Conservation (phyloP, 1,140 invertebrate genomes). For the Drosophila melanica region DNA sequence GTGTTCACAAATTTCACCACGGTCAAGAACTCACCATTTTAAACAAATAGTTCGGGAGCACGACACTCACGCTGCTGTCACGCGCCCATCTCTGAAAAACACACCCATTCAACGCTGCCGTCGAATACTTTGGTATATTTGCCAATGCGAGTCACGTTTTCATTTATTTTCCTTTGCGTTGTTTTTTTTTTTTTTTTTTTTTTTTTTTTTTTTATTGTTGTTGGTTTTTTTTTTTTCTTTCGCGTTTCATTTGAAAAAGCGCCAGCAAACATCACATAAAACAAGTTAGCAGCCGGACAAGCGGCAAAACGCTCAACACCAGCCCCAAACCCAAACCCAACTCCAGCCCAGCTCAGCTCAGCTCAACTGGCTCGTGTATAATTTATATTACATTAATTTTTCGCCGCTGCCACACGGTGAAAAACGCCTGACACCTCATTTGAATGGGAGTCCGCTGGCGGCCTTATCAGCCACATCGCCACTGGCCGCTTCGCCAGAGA, state of each 20-base stretch:
- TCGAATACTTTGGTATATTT: conserved; percentile 74
- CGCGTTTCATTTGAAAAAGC: conserved; percentile 45
- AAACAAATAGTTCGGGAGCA: not conserved
- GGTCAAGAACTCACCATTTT: conserved; percentile 5
- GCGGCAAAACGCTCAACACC: conserved; percentile 12
- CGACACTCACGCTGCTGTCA: conserved; percentile 35
- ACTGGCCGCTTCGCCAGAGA: conserved; percentile 15
- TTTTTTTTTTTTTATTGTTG: not conserved
- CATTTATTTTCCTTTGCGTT: conserved; percentile 35
- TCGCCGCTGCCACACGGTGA: not conserved
- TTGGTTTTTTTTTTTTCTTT: not conserved
- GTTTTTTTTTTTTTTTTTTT: conserved; percentile 17
- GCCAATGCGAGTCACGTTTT: conserved; percentile 81
- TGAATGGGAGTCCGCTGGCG: conserved; percentile 49
- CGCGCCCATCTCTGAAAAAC: conserved; percentile 41
- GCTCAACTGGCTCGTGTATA: conserved; percentile 54
- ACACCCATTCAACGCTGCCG: conserved; percentile 43
- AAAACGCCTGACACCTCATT: conserved; percentile 64
- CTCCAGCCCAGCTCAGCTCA: conserved; percentile 12
- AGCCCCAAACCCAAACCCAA: conserved; percentile 22
- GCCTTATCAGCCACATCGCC: conserved; percentile 50
- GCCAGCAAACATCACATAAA: conserved; percentile 37
- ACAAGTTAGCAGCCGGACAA: conserved; percentile 53
- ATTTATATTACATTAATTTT: conserved; percentile 79
- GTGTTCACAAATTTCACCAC: not conserved